Base-by-base conservation (phyloP, 92 coral and sea anemone genomes). In the Meandrina meandrites region DNA sequence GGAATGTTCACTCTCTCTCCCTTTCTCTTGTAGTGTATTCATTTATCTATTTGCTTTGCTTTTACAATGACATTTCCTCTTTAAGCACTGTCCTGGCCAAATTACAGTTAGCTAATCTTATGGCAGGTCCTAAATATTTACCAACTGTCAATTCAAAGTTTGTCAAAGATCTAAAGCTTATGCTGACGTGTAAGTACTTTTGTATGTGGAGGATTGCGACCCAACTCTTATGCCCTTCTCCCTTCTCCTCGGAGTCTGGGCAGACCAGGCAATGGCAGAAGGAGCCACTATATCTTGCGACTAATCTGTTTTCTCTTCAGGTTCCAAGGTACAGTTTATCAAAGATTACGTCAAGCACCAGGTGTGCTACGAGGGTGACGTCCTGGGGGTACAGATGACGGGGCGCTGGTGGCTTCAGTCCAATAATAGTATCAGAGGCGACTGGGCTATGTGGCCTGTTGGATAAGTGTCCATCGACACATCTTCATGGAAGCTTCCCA, bases 401-500 rank as follows among this genome's bases (percentile, higher is more conserved):
- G 91, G 89, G 17, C 89, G 89, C 32, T 89, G 91, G 91, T 78
- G 79, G 67, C 88, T 89, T 34, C 56, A 84, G 30, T 14, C 77
- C 15, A 9, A 31, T 27, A 11, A 28, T 12, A 37, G 45, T 27
- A 79, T 84, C 27, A 89, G 70, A 35, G 91, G 91, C 35, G 89
- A 78, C 19, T 89, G 91, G 91, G 89, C 91, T 35, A 78, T 84
- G 91, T 89, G 91, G 91, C 86, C 91, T 34, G 82, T 84, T 79
- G 40, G 66, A 35, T 79, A 82, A 62, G 8, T 40, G 45, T 40
- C 28, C 27, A 62, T 24, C 27, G 7, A 40, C 45, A 40, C 45
- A 6, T 40, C 45, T 40, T 24, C 69, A 62, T n/a, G 30, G 14
- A 62, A 8, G 31, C 30, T 24, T 62, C 69, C 11, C 13, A 30